These are phyloP conservation scores for Coregonus sp. DNA, from an alignment of 2,797 vertebrate genomes.

Conservation along the genomic window DNA sequence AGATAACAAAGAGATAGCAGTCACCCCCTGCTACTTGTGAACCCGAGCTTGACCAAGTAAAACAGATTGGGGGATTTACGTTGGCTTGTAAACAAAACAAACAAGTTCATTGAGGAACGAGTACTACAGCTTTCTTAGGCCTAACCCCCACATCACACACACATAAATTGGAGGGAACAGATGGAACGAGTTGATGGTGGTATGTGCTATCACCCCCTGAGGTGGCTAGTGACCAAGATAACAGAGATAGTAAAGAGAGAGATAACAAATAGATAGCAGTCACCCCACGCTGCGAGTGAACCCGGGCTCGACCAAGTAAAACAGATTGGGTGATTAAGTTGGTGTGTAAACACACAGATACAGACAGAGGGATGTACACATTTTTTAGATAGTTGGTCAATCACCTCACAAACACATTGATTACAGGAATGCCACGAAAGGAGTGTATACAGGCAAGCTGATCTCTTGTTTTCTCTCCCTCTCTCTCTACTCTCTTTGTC, in stretches of 20 bases:
- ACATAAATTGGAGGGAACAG: not conserved
- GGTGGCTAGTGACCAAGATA: not conserved
- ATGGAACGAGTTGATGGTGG: not conserved
- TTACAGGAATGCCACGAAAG: conserved; percentile 45
- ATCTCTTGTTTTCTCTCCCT: conserved; percentile 11
- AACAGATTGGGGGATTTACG: conserved; percentile 2
- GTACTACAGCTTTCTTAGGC: not conserved
- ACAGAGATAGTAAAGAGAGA: not conserved
- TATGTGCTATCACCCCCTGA: not conserved
- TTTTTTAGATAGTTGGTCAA: no score
- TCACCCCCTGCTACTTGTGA: not conserved
- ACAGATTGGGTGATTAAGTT: not conserved
- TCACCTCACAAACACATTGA: conserved; percentile 7
- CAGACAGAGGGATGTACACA: no score
- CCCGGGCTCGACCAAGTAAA: not conserved
- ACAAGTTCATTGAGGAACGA: not conserved
- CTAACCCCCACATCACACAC: not conserved
- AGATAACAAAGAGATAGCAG: not conserved
- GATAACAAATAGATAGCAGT: not conserved
- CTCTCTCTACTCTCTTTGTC: no score
- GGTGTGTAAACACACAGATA: not conserved
- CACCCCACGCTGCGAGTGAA: not conserved
- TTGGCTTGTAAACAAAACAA: conserved; percentile 1
- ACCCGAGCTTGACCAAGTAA: not conserved
- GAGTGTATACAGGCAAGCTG: not conserved